Evolutionary conservation across 1,140 invertebrate genomes (phyloP).

Genomic region (Meteorus sp.): DNA sequence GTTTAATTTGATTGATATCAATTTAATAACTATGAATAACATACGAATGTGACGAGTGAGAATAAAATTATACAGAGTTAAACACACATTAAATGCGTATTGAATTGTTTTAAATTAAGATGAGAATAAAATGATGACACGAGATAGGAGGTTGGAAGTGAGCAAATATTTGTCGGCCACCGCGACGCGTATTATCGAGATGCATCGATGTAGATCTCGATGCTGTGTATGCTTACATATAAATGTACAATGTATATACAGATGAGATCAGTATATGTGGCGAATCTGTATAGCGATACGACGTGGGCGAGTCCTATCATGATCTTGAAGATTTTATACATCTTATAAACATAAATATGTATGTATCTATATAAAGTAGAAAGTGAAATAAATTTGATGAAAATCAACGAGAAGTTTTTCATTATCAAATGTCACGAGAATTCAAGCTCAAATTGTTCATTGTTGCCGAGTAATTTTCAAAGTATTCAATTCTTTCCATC

Average conservation of each 20-base stretch:
- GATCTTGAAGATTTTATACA: conserved; percentile 1
- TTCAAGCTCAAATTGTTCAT: too few species aligned
- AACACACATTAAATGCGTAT: neutral
- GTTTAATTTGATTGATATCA: too few species aligned
- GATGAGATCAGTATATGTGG: conserved; percentile 4
- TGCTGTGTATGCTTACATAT: neutral
- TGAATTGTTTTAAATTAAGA: conserved; percentile 20
- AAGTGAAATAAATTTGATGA: too few species aligned
- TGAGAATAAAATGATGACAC: conserved; percentile 21
- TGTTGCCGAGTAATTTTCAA: too few species aligned
- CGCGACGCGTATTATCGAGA: conserved; percentile 18
- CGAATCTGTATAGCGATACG: neutral
- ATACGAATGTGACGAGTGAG: too few species aligned
- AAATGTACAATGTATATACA: conserved; percentile 8
- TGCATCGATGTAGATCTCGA: conserved; percentile 11
- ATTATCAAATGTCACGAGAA: too few species aligned
- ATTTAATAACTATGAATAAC: too few species aligned
- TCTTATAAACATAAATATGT: neutral
- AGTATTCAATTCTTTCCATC: too few species aligned
- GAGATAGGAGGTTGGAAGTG: conserved; percentile 18
- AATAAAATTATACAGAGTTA: too few species aligned
- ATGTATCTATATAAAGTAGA: neutral
- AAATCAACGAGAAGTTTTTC: too few species aligned
- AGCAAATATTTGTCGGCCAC: conserved; percentile 29
- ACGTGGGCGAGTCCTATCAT: conserved; percentile 14